phyloP scores from a whole-genome alignment of 2,113 vertebrate species.

The Argyrosomus japonicus region DNA sequence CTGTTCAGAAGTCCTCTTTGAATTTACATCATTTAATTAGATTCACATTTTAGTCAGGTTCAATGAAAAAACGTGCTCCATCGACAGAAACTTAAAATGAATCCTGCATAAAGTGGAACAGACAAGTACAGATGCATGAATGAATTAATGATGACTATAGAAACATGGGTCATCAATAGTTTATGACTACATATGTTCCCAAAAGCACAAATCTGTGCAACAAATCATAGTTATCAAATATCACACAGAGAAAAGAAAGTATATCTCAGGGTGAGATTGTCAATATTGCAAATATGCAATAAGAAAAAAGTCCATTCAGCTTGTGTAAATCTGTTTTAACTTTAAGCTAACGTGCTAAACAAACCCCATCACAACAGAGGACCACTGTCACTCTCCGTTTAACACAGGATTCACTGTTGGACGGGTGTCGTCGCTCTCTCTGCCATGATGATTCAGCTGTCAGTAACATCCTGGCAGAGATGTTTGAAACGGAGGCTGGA shows the following conservation, averaged over 20 bases:
- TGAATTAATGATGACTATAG: constrained; percentile 58
- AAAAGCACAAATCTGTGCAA: constrained; percentile 11
- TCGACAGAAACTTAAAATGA: not conserved
- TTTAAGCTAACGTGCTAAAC: not conserved
- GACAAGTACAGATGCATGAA: constrained; percentile 23
- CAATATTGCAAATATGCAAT: not conserved
- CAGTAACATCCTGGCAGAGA: constrained; percentile 44
- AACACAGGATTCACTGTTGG: constrained; percentile 13
- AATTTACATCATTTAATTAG: not conserved
- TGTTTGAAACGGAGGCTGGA: constrained; percentile 7
- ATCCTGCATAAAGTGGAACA: not conserved
- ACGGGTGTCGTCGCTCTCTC: constrained; percentile 7
- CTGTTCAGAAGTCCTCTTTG: not conserved
- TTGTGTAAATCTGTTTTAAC: not conserved
- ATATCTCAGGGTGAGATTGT: not conserved
- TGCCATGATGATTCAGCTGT: constrained; percentile 42
- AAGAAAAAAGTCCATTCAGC: not conserved
- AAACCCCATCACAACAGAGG: not conserved
- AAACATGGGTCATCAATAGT: constrained; percentile 38
- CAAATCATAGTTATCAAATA: not conserved
- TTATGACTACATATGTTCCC: constrained; percentile 45
- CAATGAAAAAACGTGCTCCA: not conserved
- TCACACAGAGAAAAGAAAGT: not conserved
- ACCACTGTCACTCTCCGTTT: constrained; percentile 21
- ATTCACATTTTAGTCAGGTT: not conserved